Evolutionary conservation across 2,797 vertebrate genomes (phyloP).

Genomic region (Falco peregrinus): DNA sequence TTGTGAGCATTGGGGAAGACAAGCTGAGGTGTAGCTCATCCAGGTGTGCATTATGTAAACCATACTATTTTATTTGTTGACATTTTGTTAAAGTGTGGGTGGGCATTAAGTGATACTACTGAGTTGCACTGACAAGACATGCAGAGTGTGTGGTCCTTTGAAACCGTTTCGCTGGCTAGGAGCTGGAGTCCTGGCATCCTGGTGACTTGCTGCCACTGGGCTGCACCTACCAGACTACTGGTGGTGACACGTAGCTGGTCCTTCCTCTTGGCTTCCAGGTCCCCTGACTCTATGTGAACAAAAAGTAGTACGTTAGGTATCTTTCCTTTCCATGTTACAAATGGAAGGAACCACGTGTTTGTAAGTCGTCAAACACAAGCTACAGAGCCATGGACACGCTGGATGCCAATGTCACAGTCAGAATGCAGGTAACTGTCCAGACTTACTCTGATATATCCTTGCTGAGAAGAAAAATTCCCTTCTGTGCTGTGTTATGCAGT

Average conservation of each 20-base stretch:
- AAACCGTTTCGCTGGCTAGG: not conserved
- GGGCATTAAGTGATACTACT: rapidly evolving
- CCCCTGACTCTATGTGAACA: not conserved
- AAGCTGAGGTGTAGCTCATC: not conserved
- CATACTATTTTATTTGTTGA: not conserved
- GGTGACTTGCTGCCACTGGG: not conserved
- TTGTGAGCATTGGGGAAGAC: not conserved
- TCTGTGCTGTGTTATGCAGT: not conserved
- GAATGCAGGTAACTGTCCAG: not conserved
- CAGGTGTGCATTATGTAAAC: not conserved
- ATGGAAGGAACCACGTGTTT: not conserved
- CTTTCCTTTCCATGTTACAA: not conserved
- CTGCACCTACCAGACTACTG: not conserved
- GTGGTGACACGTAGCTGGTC: not conserved
- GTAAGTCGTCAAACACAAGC: not conserved
- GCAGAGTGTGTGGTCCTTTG: rapidly evolving
- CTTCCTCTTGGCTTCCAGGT: not conserved
- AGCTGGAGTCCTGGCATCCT: no score
- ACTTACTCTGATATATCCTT: not conserved
- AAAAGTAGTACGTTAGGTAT: not conserved
- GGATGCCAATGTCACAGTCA: not conserved
- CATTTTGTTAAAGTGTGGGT: not conserved
- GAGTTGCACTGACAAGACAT: not conserved
- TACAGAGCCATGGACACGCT: rapidly evolving
- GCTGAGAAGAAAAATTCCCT: not conserved